Percentiles rank a stretch among this genome's conserved stretches.
Conservation (phyloP, 2,888 invertebrate species). For the Halictus ligatus region DNA sequence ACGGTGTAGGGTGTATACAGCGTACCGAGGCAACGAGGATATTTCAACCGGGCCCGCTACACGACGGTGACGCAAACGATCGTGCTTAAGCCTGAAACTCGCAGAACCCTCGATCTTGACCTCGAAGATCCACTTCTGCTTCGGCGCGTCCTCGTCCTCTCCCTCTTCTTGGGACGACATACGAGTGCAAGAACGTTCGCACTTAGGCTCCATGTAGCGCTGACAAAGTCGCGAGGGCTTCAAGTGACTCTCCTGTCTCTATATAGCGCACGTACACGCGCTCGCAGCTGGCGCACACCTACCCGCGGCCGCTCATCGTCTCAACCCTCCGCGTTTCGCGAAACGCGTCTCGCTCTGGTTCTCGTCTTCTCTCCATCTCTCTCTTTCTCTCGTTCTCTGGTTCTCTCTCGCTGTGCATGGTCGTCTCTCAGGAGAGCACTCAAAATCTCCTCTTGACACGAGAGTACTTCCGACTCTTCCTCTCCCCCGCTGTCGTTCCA, state of each 20-base stretch:
- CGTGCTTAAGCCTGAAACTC: slow-evolving; percentile 71
- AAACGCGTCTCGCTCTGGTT: slow-evolving; percentile 28
- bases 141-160: slow-evolving; percentile 65
- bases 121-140: slow-evolving; percentile 69
- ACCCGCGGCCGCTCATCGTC: slow-evolving; percentile 21
- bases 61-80: slow-evolving; percentile 71
- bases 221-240: slow-evolving; percentile 80
- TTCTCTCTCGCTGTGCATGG: slow-evolving; percentile 61
- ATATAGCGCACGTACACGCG: slow-evolving; percentile 8
- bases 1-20: neutral
- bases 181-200: slow-evolving; percentile 76
- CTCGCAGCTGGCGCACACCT: slow-evolving; percentile 16
- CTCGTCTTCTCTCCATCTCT: slow-evolving; percentile 14
- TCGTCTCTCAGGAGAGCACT: slow-evolving; percentile 80
- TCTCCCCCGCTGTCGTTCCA: slow-evolving; percentile 53
- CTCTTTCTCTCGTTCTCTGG: slow-evolving; percentile 13
- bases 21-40: slow-evolving; percentile 20
- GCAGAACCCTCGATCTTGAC: slow-evolving; percentile 73
- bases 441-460: slow-evolving; percentile 81
- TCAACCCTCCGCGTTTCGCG: slow-evolving; percentile 45
- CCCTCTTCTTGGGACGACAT: slow-evolving; percentile 73
- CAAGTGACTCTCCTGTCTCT: slow-evolving; percentile 64
- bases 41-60: slow-evolving; percentile 47
- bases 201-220: slow-evolving; percentile 77
- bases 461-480: slow-evolving; percentile 76